These are phyloP conservation scores for Drosophila prosaltans DNA, from an alignment of 1,140 invertebrate genomes.

Conservation along the genomic window DNA sequence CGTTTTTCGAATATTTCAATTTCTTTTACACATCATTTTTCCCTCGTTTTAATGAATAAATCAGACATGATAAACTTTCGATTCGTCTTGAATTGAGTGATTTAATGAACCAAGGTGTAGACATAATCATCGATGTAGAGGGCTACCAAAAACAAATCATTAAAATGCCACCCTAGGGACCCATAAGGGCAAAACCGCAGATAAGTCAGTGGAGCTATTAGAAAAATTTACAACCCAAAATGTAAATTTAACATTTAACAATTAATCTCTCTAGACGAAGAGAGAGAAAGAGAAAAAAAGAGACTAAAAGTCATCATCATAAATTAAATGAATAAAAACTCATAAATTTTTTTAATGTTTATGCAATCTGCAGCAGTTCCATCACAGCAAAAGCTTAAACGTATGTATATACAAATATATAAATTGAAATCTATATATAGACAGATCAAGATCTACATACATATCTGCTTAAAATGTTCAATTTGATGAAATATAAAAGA, in stretches of 20 bases:
- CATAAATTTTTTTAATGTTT: conserved; percentile 44
- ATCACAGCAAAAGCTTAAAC: conserved; percentile 5
- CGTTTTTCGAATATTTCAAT: background rate
- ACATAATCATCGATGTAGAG: conserved; percentile 4
- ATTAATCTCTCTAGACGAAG: background rate
- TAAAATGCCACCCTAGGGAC: conserved; percentile 44
- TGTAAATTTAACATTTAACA: conserved; percentile 12
- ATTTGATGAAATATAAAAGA: conserved; percentile 38
- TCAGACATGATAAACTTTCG: background rate
- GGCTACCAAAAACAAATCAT: conserved; percentile 38
- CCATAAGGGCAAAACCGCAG: conserved; percentile 30
- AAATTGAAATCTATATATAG: conserved; percentile 1
- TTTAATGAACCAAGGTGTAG: conserved; percentile 55
- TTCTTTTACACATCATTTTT: background rate
- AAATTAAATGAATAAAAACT: conserved; percentile 46
- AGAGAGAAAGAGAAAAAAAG: background rate
- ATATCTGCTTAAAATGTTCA: conserved; percentile 32
- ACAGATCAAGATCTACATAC: conserved; percentile 21
- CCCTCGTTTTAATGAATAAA: background rate
- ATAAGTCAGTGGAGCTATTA: conserved; percentile 13
- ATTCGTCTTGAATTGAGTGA: conserved; percentile 27
- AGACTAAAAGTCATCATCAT: conserved; percentile 49
- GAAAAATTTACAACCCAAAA: conserved; percentile 19
- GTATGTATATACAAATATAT: conserved; percentile 15
- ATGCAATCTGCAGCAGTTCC: conserved; percentile 26